Evolutionary conservation across 1,140 invertebrate genomes (phyloP), one percentile per base, ranked within the genome.

Genomic region (Helicoverpa armigera): DNA sequence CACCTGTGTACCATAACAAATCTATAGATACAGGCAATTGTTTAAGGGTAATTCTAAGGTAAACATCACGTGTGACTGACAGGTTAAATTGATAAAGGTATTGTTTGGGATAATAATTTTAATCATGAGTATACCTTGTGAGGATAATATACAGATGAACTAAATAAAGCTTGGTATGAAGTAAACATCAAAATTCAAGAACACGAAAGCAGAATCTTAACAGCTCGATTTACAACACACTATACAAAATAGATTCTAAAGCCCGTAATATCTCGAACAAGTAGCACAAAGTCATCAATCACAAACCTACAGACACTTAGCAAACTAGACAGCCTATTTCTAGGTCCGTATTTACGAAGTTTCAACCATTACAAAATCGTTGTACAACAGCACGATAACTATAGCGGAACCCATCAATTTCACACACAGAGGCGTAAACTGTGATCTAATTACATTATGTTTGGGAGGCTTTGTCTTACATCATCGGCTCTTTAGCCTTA

Each of bases 401-500:
- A 13, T 11, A 35, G 29, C n/a, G 54, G 11, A 75, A 13, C 54
- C 63, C 53, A 56, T 69, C 63, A 70, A 67, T 81, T 79, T 82
- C 70, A 43, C 67, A 80, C 35, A 74, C 69, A 81, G 51, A 72
- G 54, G 65, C 35, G 72, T 78, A 84, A 79, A 84, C 67, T 69
- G 35, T 43, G 82, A 76, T 85, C 83, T 85, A 88, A 88, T 86
- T 86, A 86, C 73, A 82, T 65, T 63, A 63, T 77, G 73, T 77
- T 79, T 70, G 53, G 60, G 61, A 77, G 70, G 53, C 80, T 80
- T 82, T 81, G 79, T 81, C 82, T 82, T 81, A 82, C 85, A 83
- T 83, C 81, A 85, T 84, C 77, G 50, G 72, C 61, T 82, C 81
- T 82, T 72, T 76, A 83, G 80, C 84, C 85, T 90, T 86, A 67